Percentiles rank a stretch among this genome's conserved stretches.
Evolutionary conservation across 64 coral and sea anemone species (phyloP).

Genomic region (Actinia equina): DNA sequence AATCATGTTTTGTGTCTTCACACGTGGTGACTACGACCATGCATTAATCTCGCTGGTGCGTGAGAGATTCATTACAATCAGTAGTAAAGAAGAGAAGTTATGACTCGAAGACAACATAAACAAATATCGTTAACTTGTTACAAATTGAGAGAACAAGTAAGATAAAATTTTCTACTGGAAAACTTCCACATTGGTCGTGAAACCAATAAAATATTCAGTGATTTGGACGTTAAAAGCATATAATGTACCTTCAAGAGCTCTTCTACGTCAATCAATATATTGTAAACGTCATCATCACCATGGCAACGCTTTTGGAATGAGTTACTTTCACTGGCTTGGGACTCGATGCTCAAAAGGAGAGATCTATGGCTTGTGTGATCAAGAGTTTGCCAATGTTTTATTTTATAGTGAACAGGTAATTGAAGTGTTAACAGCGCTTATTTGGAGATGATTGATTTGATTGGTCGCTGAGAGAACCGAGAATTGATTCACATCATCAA

Average conservation of each 20-base stretch:
- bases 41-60: not conserved
- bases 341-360: not conserved
- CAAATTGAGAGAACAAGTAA: not conserved
- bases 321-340: not conserved
- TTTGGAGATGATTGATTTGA: conserved; percentile 2
- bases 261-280: not conserved
- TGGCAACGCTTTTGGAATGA: not conserved
- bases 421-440: not conserved
- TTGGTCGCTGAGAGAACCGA: not conserved
- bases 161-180: not conserved
- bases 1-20: not conserved
- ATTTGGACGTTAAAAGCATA: not conserved
- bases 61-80: not conserved
- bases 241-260: not conserved
- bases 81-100: not conserved
- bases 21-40: not conserved
- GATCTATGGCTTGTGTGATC: not conserved
- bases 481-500: too few species aligned
- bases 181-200: not conserved
- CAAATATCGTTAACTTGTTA: not conserved
- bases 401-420: not conserved
- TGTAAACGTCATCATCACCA: not conserved
- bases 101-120: not conserved
- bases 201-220: not conserved
- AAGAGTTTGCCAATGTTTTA: not conserved